A percentile compares a stretch with the other conserved stretches of the same genome.
Evolutionary conservation across 2,888 invertebrate species (phyloP).

Genomic region (Rhabditoides inermis): DNA sequence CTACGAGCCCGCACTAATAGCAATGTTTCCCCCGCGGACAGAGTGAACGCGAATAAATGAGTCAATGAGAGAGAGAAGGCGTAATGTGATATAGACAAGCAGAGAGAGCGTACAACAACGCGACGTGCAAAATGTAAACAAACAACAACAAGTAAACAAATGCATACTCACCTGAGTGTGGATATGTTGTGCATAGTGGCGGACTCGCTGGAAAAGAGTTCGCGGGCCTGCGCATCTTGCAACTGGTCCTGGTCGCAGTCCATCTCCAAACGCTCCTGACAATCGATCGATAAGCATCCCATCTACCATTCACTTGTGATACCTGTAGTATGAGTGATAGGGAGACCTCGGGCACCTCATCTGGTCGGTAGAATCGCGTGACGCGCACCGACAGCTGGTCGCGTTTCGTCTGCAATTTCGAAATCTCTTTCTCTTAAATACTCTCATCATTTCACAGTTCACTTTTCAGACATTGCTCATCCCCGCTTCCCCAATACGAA

Average conservation of each 20-base stretch:
- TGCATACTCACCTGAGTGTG: constrained; percentile 55
- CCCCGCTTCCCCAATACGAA: too few relatives aligned
- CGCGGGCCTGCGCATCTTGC: constrained; percentile 46
- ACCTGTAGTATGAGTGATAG: constrained; percentile 34
- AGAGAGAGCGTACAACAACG: too few relatives aligned
- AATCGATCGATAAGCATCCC: too few relatives aligned
- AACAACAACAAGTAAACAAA: not conserved
- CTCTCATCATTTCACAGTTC: too few relatives aligned
- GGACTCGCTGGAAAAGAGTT: constrained; percentile 59
- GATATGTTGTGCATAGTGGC: constrained; percentile 57
- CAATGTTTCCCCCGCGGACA: too few relatives aligned
- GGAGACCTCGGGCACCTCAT: constrained; percentile 58
- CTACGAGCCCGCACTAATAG: too few relatives aligned
- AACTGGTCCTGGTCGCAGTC: too few relatives aligned
- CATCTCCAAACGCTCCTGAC: too few relatives aligned
- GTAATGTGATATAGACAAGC: not conserved
- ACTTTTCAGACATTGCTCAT: too few relatives aligned
- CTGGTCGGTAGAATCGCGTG: constrained; percentile 59
- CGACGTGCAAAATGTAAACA: not conserved
- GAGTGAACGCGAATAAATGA: too few relatives aligned
- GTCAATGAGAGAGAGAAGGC: not conserved
- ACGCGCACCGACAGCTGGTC: constrained; percentile 58
- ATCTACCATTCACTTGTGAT: too few relatives aligned
- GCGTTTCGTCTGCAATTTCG: constrained; percentile 58
- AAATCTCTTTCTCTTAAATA: too few relatives aligned